Percentiles rank a stretch among this genome's conserved stretches.
Evolutionary conservation across 2,113 vertebrate genomes (phyloP).

Genomic region (Proteles cristata): DNA sequence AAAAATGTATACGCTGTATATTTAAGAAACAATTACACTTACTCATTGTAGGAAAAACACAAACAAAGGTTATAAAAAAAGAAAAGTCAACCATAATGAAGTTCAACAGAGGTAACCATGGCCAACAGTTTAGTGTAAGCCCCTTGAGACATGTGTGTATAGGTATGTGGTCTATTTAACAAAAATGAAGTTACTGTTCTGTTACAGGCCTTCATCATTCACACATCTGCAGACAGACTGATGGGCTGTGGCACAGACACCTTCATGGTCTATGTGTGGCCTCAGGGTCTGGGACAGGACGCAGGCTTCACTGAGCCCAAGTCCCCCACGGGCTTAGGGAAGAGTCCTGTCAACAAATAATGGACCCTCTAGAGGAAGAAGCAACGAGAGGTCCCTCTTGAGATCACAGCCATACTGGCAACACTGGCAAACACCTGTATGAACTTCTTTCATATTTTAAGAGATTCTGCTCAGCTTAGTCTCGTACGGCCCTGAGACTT

Average conservation of each 20-base stretch:
- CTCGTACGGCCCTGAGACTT: background rate
- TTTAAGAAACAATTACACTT: background rate
- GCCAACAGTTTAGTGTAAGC: background rate
- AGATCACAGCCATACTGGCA: background rate
- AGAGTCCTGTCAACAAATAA: background rate
- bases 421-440: background rate
- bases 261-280: background rate
- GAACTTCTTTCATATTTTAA: background rate
- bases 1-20: background rate
- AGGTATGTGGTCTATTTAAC: background rate
- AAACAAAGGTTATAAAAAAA: background rate
- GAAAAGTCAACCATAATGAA: background rate
- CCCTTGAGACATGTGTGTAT: background rate
- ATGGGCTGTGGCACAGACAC: background rate
- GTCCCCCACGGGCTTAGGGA: background rate
- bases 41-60: background rate
- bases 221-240: background rate
- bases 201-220: background rate
- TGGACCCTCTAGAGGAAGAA: background rate
- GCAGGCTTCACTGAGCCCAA: background rate
- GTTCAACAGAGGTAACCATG: background rate
- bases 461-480: background rate
- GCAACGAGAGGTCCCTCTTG: background rate
- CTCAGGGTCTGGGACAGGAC: background rate
- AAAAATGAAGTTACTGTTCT: background rate